Conservation (phyloP, 2,113 vertebrate species). For the Calyptomena viridis region DNA sequence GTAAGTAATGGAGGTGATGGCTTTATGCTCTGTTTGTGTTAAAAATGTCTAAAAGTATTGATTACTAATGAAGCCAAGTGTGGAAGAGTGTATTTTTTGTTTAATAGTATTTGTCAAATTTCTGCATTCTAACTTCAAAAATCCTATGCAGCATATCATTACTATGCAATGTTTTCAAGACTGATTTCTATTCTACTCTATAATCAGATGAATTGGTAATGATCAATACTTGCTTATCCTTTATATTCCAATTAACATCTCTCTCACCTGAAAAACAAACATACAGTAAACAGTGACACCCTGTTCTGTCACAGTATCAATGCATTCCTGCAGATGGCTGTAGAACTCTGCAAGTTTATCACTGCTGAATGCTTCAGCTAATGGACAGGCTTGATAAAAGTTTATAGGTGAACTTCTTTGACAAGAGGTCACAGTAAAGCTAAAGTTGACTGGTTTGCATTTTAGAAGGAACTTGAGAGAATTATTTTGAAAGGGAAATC, state of each 20-base stretch:
- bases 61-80: neutral
- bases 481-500: neutral
- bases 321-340: conserved; percentile 60
- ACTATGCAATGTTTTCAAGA: neutral
- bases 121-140: neutral
- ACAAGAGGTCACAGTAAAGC: neutral
- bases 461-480: neutral
- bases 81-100: neutral
- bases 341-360: conserved; percentile 54
- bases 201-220: neutral
- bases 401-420: neutral
- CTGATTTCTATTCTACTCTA: neutral
- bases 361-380: neutral
- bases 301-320: conserved; percentile 39
- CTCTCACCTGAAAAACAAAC: conserved; percentile 13
- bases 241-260: neutral
- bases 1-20: neutral
- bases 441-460: neutral
- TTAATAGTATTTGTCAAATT: neutral
- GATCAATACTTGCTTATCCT: neutral
- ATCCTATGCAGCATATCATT: neutral
- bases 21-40: neutral
- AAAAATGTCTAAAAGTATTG: neutral
- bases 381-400: neutral
- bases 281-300: neutral